These are phyloP conservation scores for Pelochelys cantorii DNA, from an alignment of 2,797 vertebrate species.

Conservation along the genomic window DNA sequence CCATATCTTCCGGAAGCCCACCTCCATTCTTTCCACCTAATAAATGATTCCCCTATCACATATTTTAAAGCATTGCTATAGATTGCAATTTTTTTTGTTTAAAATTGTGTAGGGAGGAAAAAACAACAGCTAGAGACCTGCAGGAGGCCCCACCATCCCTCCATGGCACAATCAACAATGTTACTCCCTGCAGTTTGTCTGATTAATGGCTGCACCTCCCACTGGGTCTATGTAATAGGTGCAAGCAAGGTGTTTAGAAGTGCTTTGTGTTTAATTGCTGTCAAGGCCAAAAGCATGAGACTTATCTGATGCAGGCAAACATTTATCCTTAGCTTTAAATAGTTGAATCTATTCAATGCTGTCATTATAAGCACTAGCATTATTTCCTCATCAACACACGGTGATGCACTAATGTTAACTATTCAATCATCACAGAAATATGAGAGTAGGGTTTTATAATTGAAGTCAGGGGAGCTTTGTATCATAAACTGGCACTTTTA, in stretches of 20 bases:
- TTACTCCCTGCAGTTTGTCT: conserved; percentile 78
- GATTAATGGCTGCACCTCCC: conserved; percentile 79
- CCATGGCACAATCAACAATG: conserved; percentile 75
- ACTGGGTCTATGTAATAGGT: conserved; percentile 77
- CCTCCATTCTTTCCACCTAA: neutral
- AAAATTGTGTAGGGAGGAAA: conserved; percentile 47
- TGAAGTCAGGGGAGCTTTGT: conserved; percentile 40
- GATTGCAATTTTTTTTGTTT: conserved; percentile 67
- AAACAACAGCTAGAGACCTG: conserved; percentile 61
- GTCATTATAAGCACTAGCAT: conserved; percentile 10
- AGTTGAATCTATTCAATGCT: conserved; percentile 41
- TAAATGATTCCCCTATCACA: neutral
- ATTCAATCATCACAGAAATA: neutral
- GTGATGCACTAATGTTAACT: neutral
- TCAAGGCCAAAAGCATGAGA: conserved; percentile 79
- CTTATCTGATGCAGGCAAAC: conserved; percentile 56
- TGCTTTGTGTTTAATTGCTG: conserved; percentile 79
- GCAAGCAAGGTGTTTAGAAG: conserved; percentile 81
- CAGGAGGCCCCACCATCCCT: conserved; percentile 72
- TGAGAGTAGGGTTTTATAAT: neutral
- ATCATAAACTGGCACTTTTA: neutral
- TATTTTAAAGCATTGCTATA: conserved; percentile 49
- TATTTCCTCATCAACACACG: conserved; percentile 15
- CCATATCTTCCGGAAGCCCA: neutral
- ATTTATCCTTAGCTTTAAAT: conserved; percentile 64